phyloP scores from a whole-genome alignment of 53 echinoderm and acorn worm species.

The Zoroaster sp. region DNA sequence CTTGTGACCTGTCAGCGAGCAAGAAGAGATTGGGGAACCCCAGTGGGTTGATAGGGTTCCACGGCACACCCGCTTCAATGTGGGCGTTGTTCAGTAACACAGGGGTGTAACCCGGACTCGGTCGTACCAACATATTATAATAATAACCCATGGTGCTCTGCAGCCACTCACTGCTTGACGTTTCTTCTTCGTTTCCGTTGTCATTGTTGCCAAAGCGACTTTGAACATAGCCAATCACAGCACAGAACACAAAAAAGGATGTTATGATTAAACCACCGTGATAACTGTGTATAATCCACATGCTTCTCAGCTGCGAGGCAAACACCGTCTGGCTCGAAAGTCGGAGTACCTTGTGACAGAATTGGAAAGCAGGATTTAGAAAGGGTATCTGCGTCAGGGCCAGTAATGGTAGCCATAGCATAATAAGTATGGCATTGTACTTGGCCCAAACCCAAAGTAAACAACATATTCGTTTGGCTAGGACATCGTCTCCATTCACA shows the following conservation, averaged over 20 bases:
- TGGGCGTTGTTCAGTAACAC: conserved; percentile 46
- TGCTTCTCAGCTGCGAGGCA: conserved; percentile 64
- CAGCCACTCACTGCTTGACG: conserved; percentile 74
- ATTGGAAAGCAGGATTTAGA: conserved; percentile 61
- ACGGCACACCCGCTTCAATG: conserved; percentile 71
- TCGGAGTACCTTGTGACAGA: conserved; percentile 57
- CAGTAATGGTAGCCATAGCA: conserved; percentile 86
- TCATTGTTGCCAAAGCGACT: conserved; percentile 25
- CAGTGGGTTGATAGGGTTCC: conserved; percentile 59
- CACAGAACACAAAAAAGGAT: conserved; percentile 67
- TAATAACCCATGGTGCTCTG: conserved; percentile 59
- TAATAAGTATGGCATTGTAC: conserved; percentile 75
- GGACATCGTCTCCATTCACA: conserved; percentile 65
- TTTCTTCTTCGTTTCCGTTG: background rate
- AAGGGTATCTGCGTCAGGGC: conserved; percentile 73
- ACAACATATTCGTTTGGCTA: conserved; percentile 75
- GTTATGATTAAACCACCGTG: conserved; percentile 36
- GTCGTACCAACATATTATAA: conserved; percentile 80
- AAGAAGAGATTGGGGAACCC: conserved; percentile 85
- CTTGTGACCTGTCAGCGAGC: conserved; percentile 57
- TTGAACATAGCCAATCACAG: conserved; percentile 51
- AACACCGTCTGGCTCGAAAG: conserved; percentile 59
- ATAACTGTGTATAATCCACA: conserved; percentile 76
- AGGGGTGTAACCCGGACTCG: conserved; percentile 34
- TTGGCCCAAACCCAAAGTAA: conserved; percentile 82